These are phyloP conservation scores for Sebastes wilsoni DNA, from an alignment of 2,797 vertebrate species.

Conservation along the genomic window DNA sequence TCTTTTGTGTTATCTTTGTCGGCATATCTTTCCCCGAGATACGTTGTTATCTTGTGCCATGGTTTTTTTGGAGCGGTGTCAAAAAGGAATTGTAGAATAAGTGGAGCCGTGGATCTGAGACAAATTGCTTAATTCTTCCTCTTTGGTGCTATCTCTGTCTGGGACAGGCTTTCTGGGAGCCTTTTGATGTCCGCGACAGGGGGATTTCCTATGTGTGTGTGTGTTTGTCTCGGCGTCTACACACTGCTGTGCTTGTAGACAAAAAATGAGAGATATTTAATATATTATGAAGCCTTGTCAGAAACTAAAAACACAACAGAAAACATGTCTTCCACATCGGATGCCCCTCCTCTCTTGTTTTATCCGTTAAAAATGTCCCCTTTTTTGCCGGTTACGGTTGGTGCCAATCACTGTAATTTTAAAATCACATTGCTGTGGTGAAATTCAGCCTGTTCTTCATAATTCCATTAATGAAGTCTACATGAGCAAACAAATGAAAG, in stretches of 20 bases:
- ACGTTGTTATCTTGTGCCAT: slow-evolving; percentile 63
- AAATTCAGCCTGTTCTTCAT: not conserved
- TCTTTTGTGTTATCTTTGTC: slow-evolving; percentile 59
- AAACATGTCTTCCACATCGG: not conserved
- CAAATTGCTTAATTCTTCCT: slow-evolving; percentile 80
- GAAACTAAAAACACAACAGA: not conserved
- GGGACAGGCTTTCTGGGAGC: slow-evolving; percentile 37
- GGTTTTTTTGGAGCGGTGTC: slow-evolving; percentile 63
- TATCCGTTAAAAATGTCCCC: not conserved
- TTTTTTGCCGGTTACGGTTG: not conserved
- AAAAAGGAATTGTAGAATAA: slow-evolving; percentile 64
- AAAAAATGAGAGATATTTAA: not conserved
- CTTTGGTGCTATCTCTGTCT: slow-evolving; percentile 60
- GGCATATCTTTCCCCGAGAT: slow-evolving; percentile 60
- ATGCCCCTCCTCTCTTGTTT: not conserved
- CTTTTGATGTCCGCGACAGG: slow-evolving; percentile 63
- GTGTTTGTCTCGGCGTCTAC: slow-evolving; percentile 31
- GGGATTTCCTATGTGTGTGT: slow-evolving; percentile 61
- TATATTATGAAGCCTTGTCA: not conserved
- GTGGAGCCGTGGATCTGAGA: slow-evolving; percentile 65
- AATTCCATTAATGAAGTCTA: not conserved
- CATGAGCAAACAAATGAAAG: not conserved
- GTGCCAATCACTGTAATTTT: not conserved
- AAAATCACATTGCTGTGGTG: not conserved
- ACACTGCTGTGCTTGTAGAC: not conserved